These are phyloP conservation scores for Silurus aristotelis DNA, from an alignment of 2,797 vertebrate species.

Conservation along the genomic window DNA sequence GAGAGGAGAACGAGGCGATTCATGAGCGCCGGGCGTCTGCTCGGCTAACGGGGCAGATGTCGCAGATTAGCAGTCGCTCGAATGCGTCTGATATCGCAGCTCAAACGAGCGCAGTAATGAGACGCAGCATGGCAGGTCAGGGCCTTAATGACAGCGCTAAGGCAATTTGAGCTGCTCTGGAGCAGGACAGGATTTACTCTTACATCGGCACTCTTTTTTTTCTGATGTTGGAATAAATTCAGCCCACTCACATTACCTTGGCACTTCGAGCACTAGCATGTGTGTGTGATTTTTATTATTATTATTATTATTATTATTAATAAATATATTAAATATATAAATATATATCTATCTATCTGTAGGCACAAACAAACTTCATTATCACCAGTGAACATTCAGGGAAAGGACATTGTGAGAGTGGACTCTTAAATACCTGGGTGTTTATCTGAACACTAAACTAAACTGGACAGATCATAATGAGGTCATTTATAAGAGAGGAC, in stretches of 20 bases:
- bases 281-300: no score
- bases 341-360: no score
- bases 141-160: constrained; percentile 34
- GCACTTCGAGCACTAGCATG: neutral
- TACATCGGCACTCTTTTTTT: neutral
- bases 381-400: no score
- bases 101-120: constrained; percentile 78
- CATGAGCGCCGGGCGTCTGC: constrained; percentile 68
- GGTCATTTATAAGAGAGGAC: no score
- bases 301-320: no score
- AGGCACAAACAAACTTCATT: no score
- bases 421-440: no score
- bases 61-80: constrained; percentile 53
- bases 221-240: neutral
- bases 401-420: no score
- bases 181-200: neutral
- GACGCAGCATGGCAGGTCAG: constrained; percentile 71
- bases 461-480: no score
- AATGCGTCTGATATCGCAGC: constrained; percentile 71
- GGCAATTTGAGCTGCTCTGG: constrained; percentile 5
- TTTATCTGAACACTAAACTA: no score
- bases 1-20: constrained; percentile 58
- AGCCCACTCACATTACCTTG: neutral
- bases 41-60: constrained; percentile 75
- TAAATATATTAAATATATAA: no score